Conservation (phyloP, 2,888 invertebrate genomes). For the Latheticus oryzae region DNA sequence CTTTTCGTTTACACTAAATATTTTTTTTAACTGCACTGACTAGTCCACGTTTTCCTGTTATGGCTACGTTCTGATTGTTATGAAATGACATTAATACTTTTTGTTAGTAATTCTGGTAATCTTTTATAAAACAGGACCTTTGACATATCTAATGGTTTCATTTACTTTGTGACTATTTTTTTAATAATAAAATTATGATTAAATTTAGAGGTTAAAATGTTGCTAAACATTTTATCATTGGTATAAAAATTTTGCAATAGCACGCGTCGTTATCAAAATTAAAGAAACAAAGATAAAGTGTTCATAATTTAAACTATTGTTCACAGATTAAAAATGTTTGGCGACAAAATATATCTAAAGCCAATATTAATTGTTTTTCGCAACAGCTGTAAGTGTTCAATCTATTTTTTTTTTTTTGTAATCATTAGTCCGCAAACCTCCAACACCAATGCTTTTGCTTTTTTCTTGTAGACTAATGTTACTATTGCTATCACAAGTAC, state of each 20-base stretch:
- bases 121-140: conserved; percentile 36
- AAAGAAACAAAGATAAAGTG: conserved; percentile 32
- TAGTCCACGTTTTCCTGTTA: conserved; percentile 37
- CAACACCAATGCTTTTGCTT: too few species aligned
- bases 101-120: conserved; percentile 32
- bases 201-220: conserved; percentile 40
- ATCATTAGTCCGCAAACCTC: not conserved
- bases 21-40: too few species aligned
- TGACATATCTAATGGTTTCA: conserved; percentile 38
- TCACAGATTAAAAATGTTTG: conserved; percentile 33
- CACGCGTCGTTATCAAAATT: conserved; percentile 40
- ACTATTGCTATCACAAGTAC: too few species aligned
- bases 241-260: conserved; percentile 42
- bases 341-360: conserved; percentile 22
- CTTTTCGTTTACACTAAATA: too few species aligned
- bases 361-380: conserved; percentile 18
- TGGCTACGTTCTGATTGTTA: conserved; percentile 31
- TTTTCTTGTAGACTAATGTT: too few species aligned
- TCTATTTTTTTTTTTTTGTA: not conserved
- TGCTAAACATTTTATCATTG: conserved; percentile 39
- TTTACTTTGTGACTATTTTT: conserved; percentile 37
- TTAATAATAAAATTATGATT: conserved; percentile 38
- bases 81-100: conserved; percentile 36
- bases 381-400: conserved; percentile 13
- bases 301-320: conserved; percentile 32